Evolutionary conservation across 2,888 invertebrate genomes (phyloP).

Genomic region (Disparrhopalites patrizii): DNA sequence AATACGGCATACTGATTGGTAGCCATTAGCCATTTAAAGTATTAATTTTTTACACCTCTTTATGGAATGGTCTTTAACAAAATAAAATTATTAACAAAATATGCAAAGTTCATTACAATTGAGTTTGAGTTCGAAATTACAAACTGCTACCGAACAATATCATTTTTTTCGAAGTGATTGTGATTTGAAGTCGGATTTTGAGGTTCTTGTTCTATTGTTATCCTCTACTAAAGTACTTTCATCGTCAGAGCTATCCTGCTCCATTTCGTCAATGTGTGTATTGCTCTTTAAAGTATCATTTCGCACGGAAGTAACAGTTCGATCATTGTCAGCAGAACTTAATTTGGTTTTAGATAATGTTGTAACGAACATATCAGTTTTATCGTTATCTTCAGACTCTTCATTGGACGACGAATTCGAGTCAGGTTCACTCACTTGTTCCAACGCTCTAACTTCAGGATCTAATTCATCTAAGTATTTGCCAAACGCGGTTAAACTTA

Average conservation of each 20-base stretch:
- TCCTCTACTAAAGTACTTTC: neutral
- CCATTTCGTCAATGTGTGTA: too few relatives aligned
- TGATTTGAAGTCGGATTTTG: neutral
- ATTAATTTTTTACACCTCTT: too few relatives aligned
- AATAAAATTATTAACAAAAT: too few relatives aligned
- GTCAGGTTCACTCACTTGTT: constrained; percentile 4
- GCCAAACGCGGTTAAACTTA: constrained; percentile 20
- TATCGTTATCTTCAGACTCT: neutral
- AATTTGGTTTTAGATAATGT: neutral
- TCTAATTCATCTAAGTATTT: constrained; percentile 25
- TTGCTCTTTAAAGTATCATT: too few relatives aligned
- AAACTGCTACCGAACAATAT: neutral
- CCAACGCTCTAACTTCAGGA: constrained; percentile 19
- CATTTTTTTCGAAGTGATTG: neutral
- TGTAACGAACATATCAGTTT: constrained; percentile 10
- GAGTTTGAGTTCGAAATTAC: too few relatives aligned
- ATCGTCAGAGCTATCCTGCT: neutral
- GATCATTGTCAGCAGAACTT: neutral
- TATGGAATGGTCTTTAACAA: too few relatives aligned
- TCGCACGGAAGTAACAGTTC: neutral
- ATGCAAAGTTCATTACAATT: too few relatives aligned
- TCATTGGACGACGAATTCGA: constrained; percentile 3
- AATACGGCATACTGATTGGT: too few relatives aligned
- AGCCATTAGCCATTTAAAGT: too few relatives aligned
- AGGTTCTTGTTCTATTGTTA: neutral